Conservation (phyloP, 92 coral and sea anemone species). For the Phenganax marumi region DNA sequence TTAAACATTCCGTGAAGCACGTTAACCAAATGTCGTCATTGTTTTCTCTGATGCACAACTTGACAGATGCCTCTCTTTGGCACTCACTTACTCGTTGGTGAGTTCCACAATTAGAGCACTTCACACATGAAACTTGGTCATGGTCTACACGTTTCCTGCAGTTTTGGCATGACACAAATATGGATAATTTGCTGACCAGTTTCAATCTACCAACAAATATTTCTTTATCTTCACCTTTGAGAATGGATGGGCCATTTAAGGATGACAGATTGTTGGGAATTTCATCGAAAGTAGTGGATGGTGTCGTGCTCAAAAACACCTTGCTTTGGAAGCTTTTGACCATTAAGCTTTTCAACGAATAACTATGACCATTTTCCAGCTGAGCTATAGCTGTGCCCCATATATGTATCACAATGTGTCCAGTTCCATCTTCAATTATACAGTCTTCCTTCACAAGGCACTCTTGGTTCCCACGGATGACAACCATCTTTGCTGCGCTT, state of each 20-base stretch:
- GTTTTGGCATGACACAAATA: constrained; percentile 53
- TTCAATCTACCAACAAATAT: constrained; percentile 47
- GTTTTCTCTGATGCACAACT: constrained; percentile 13
- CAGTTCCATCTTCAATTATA: constrained; percentile 58
- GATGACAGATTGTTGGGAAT: constrained; percentile 39
- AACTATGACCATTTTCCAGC: constrained; percentile 47
- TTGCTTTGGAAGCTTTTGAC: constrained; percentile 50
- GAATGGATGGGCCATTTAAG: constrained; percentile 54
- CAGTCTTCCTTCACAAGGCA: constrained; percentile 63
- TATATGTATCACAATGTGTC: constrained; percentile 55
- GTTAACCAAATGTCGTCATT: constrained; percentile 33
- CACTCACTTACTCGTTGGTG: constrained; percentile 41
- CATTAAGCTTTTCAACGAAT: constrained; percentile 50
- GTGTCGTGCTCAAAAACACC: constrained; percentile 55
- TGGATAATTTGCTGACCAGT: constrained; percentile 47
- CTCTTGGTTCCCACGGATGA: constrained; percentile 39
- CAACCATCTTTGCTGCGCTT: constrained; percentile 52
- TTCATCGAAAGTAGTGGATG: constrained; percentile 45
- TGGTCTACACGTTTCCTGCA: constrained; percentile 58
- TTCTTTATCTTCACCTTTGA: constrained; percentile 45
- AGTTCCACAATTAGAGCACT: constrained; percentile 57
- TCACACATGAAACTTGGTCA: constrained; percentile 27
- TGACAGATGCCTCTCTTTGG: constrained; percentile 29
- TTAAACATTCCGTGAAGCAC: constrained; percentile 21
- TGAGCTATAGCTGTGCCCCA: constrained; percentile 54